Evolutionary conservation across 2,113 vertebrate species (phyloP).

Genomic region (Nothoprocta pentlandii): DNA sequence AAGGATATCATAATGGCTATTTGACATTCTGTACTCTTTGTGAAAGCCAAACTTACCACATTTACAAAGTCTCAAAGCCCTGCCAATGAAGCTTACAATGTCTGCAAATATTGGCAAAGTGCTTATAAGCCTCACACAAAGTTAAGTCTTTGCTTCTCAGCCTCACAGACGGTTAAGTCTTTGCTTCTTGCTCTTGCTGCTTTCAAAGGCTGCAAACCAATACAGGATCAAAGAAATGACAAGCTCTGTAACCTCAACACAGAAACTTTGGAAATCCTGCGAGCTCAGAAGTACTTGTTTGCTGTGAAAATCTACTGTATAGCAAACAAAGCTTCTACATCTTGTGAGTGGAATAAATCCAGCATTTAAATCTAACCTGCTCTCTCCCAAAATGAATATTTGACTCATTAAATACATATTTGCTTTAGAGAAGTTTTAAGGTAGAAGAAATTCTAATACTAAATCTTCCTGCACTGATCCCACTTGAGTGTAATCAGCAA

Average conservation of each 20-base stretch:
- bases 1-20: conserved; percentile 6
- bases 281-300: conserved; percentile 25
- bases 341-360: background rate
- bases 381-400: background rate
- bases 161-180: background rate
- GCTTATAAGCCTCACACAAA: conserved; percentile 30
- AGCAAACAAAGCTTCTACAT: conserved; percentile 3
- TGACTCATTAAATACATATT: background rate
- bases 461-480: background rate
- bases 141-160: background rate
- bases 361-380: background rate
- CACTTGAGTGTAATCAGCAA: background rate
- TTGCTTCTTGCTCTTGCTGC: conserved; percentile 8
- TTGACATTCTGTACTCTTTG: conserved; percentile 32
- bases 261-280: conserved; percentile 28
- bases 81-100: conserved; percentile 19
- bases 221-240: conserved; percentile 41
- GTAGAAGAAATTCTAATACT: background rate
- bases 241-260: background rate
- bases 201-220: conserved; percentile 46
- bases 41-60: conserved; percentile 16
- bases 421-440: background rate
- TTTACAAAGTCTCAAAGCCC: conserved; percentile 44
- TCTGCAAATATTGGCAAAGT: conserved; percentile 58
- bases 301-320: conserved; percentile 17